Evolutionary conservation across 2,113 vertebrate genomes (phyloP), one percentile per base, ranked within the genome.

Genomic region (Labrus mixtus): DNA sequence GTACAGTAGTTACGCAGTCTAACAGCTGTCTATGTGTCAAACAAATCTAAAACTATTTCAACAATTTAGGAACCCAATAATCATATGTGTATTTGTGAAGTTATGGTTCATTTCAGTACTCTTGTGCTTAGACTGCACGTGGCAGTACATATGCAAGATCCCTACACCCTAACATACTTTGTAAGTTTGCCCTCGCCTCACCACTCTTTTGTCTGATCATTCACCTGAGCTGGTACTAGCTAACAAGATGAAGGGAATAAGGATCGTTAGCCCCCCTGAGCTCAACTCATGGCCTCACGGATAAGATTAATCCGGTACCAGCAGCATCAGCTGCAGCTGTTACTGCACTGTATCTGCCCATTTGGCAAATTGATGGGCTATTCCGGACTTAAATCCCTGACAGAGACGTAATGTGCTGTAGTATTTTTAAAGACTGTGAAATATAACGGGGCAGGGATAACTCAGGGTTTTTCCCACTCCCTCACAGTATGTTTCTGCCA

Each of bases 221-320:
- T 71, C 29, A 78, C 50, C 70, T 73, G 64, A 88, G 71, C 76
- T 56, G 36, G 76, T 56, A 82, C 22, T 10, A 15, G 75, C 78
- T 90, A 89, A 92, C 69, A 16, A 82, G 86, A 91, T 93, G 62
- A 91, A 13, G 62, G 41, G 80, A 85, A 90, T 91, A 69, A 89
- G 81, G 83, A 86, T 68, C 67, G 61, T 22, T 48, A 75, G 59
- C 60, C 72, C 62, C 53, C 50, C 23, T 80, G 46, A 78, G 82
- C 39, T 19, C 57, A 79, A 81, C 45, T 60, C 20, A 68, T n/a
- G 43, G 58, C 20, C 19, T 23, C 0, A 8, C 41, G 55, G 39
- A 58, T 22, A 50, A 51, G 75, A 76, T 85, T 69, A 89, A 41
- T 70, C 13, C 6, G 54, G 50, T 48, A 58, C 13, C 56, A 57